Percentiles rank a stretch among this genome's conserved stretches.
Conservation (phyloP, 2,888 invertebrate species). For the Heliconius ethilla region DNA sequence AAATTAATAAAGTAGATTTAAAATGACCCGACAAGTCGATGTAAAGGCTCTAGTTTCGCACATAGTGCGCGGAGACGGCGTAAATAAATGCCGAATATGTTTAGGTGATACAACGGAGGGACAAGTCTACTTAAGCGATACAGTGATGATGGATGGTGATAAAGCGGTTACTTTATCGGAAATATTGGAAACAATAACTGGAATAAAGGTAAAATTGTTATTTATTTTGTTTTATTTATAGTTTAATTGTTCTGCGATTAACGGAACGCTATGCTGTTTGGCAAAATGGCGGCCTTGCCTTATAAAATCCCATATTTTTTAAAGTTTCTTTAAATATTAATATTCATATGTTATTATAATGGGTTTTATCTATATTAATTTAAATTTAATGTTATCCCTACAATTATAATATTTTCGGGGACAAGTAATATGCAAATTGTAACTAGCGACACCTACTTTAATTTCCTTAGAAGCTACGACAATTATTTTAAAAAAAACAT, state of each 20-base stretch:
- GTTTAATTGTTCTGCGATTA: constrained; percentile 63
- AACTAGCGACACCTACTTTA: constrained; percentile 14
- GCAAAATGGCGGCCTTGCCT: constrained; percentile 61
- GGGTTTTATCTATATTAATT: not conserved
- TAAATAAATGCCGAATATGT: constrained; percentile 74
- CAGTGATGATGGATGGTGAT: constrained; percentile 75
- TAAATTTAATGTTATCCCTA: not conserved
- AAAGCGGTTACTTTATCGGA: constrained; percentile 71
- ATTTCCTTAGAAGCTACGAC: not conserved
- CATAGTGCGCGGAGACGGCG: constrained; percentile 72
- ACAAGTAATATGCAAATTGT: not conserved
- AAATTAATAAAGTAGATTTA: not conserved
- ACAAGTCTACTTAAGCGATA: constrained; percentile 72
- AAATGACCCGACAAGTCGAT: constrained; percentile 71
- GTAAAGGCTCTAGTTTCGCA: constrained; percentile 75
- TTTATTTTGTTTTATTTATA: constrained; percentile 37
- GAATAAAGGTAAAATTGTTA: constrained; percentile 61
- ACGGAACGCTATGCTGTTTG: constrained; percentile 73
- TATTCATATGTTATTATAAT: not conserved
- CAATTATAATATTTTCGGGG: not conserved
- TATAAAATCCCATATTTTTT: not conserved
- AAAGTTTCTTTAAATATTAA: not conserved
- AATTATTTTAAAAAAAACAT: not conserved
- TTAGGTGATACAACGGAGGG: constrained; percentile 76
- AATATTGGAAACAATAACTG: constrained; percentile 69